These are phyloP conservation scores for Cinclus cinclus DNA, from an alignment of 2,113 vertebrate genomes.

Conservation along the genomic window DNA sequence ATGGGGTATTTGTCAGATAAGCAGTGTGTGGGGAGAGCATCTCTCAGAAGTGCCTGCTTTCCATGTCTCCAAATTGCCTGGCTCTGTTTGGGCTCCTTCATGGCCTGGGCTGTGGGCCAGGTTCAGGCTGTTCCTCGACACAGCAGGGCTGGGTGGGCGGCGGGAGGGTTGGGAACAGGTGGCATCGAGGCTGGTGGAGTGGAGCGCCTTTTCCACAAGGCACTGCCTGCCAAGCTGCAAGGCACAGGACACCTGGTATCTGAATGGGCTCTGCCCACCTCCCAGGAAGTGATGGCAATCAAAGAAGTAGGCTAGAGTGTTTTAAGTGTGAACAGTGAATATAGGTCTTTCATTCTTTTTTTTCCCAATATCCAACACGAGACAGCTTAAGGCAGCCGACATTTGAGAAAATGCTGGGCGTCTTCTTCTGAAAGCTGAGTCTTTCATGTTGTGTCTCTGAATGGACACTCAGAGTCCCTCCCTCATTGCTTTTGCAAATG, in stretches of 20 bases:
- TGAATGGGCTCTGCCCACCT: slow-evolving; percentile 6
- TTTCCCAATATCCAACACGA: neutral
- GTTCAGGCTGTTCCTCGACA: slow-evolving; percentile 5
- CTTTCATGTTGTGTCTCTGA: neutral
- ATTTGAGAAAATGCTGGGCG: neutral
- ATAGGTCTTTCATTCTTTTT: neutral
- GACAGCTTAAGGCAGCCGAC: neutral
- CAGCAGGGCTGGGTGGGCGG: neutral
- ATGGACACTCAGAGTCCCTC: neutral
- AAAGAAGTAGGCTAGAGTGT: slow-evolving; percentile 1
- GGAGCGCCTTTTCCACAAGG: neutral
- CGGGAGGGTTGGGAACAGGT: neutral
- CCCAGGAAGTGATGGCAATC: neutral
- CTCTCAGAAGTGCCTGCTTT: neutral
- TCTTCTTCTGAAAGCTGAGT: neutral
- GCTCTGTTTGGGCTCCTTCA: neutral
- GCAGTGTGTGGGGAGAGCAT: neutral
- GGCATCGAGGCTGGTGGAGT: neutral
- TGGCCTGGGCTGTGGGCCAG: neutral
- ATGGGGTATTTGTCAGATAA: neutral
- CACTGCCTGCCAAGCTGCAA: neutral
- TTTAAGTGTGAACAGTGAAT: neutral
- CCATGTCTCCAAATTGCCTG: neutral
- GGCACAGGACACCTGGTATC: neutral
- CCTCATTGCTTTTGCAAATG: neutral